Conservation (phyloP, 1,140 invertebrate genomes). For the Lepidurus couesii region DNA sequence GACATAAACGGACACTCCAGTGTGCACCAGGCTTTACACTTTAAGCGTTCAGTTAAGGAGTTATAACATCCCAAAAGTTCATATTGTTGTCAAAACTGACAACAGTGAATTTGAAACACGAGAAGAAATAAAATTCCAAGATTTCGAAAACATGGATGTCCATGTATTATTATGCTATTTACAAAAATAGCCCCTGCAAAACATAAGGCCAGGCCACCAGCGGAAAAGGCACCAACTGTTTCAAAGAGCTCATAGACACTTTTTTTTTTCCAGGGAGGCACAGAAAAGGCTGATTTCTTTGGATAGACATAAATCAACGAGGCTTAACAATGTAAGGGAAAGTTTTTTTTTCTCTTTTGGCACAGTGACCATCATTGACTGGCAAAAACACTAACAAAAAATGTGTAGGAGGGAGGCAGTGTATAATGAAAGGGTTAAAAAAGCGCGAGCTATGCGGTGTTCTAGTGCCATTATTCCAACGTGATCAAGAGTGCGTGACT, state of each 20-base stretch:
- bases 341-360: background rate
- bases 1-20: too few species aligned
- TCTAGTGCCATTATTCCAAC: slow-evolving; percentile 16
- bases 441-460: slow-evolving; percentile 13
- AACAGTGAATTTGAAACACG: background rate
- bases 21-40: too few species aligned
- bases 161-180: slow-evolving; percentile 16
- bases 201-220: slow-evolving; percentile 20
- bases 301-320: background rate
- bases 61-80: background rate
- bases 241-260: background rate
- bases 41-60: too few species aligned
- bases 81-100: background rate
- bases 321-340: background rate
- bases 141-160: slow-evolving; percentile 4
- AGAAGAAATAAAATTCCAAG: background rate
- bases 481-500: slow-evolving; percentile 21
- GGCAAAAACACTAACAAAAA: slow-evolving; percentile 10
- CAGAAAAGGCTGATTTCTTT: slow-evolving; percentile 15
- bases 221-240: slow-evolving; percentile 18
- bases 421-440: slow-evolving; percentile 2
- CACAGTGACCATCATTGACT: slow-evolving; percentile 15
- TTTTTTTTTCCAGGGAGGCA: slow-evolving; percentile 5
- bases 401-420: slow-evolving; percentile 10
- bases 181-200: slow-evolving; percentile 16